Evolutionary conservation across 2,797 vertebrate genomes (phyloP).

Genomic region (Geotrypetes seraphini): DNA sequence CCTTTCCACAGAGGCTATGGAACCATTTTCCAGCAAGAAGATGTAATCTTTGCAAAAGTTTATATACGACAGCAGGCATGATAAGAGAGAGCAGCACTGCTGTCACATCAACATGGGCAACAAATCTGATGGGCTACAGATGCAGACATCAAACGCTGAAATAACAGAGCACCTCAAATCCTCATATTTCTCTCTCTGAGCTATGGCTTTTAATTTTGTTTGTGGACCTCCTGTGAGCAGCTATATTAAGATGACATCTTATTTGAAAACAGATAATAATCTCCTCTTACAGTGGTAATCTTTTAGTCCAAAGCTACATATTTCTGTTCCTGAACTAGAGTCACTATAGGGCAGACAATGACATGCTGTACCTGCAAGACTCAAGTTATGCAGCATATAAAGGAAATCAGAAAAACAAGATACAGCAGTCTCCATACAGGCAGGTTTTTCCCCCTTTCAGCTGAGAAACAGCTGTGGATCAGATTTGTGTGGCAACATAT

Average conservation of each 20-base stretch:
- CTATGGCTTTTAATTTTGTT: too few species aligned
- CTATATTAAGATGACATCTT: too few species aligned
- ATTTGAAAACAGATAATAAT: too few species aligned
- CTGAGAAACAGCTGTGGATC: slow-evolving; percentile 6
- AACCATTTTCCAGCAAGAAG: not conserved
- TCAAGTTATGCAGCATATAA: too few species aligned
- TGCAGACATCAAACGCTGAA: slow-evolving; percentile 1
- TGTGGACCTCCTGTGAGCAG: too few species aligned
- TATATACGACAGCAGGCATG: not conserved
- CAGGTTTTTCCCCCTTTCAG: slow-evolving; percentile 2
- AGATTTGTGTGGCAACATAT: slow-evolving; percentile 13
- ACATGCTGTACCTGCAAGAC: too few species aligned
- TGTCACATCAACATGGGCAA: slow-evolving; percentile 8
- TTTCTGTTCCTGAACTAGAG: too few species aligned
- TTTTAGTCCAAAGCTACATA: too few species aligned
- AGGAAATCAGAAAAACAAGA: not conserved
- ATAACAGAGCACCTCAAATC: too few species aligned
- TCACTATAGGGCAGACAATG: too few species aligned
- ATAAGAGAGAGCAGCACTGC: not conserved
- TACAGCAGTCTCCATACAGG: not conserved
- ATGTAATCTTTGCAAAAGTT: slow-evolving; percentile 12
- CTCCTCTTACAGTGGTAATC: too few species aligned
- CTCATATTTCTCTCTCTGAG: too few species aligned
- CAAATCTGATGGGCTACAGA: not conserved
- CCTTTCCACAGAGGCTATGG: not conserved